These are phyloP conservation scores for Centroberyx gerrardi DNA, from an alignment of 2,797 vertebrate species.

Conservation along the genomic window DNA sequence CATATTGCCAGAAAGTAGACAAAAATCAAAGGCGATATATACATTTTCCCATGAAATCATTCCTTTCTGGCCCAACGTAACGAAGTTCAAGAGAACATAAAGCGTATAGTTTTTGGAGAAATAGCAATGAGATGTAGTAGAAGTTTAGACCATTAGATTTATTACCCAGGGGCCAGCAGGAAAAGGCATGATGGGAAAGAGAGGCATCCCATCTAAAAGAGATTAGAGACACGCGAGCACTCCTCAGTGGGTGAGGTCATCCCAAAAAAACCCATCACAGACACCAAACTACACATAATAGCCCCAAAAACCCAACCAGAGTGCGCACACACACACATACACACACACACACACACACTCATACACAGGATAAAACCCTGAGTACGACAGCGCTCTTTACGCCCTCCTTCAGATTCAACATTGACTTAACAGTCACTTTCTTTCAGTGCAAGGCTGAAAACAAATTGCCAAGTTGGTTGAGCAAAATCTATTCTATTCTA, in stretches of 20 bases:
- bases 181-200: slow-evolving; percentile 80
- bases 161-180: slow-evolving; percentile 82
- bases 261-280: slow-evolving; percentile 67
- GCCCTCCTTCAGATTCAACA: not conserved
- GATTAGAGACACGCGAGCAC: slow-evolving; percentile 84
- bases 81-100: slow-evolving; percentile 85
- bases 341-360: not conserved
- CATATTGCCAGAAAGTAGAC: slow-evolving; percentile 87
- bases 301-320: slow-evolving; percentile 19
- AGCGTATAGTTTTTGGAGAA: slow-evolving; percentile 77
- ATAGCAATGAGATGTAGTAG: slow-evolving; percentile 78
- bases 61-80: slow-evolving; percentile 83
- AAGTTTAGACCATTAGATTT: slow-evolving; percentile 88
- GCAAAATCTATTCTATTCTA: not conserved
- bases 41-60: slow-evolving; percentile 87
- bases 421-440: slow-evolving; percentile 17
- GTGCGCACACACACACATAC: not conserved
- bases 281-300: slow-evolving; percentile 63
- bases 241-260: slow-evolving; percentile 84
- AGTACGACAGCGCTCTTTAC: not conserved
- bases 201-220: slow-evolving; percentile 84
- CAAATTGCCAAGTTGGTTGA: not conserved
- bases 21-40: slow-evolving; percentile 89
- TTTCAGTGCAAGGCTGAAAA: not conserved
- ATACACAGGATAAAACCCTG: not conserved